Base-by-base conservation (phyloP, 2,113 vertebrate species). In the Mola mola region DNA sequence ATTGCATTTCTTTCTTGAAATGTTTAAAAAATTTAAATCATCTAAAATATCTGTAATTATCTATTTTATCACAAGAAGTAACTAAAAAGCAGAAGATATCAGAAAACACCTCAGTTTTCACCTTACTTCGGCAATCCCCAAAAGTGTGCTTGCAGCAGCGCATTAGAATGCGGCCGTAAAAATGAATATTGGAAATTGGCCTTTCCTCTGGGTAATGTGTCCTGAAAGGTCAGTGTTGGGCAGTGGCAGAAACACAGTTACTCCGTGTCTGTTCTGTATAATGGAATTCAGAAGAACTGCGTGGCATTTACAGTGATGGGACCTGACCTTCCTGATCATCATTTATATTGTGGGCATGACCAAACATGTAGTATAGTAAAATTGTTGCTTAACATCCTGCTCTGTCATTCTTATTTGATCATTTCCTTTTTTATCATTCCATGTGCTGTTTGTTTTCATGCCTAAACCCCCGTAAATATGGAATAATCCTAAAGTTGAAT, bases 171-270 rank as follows among this genome's bases (percentile, higher is more conserved):
- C 83, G 49, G 62, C 65, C 20, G 20, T 74, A 68, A 84, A 80
- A 66, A 84, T 89, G 85, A 84, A 87, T 90, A 85, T 78, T 81
- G 78, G 65, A 82, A 84, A 88, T 80, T 83, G 87, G 83, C 84
- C 83, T 90, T 91, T 92, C 85, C 75, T 87, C 63, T 79, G 80
- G 78, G 79, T 82, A 77, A 88, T 78, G 57, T 56, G 46, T 82
- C 73, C 75, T 62, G 72, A 92, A 91, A 92, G 90, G 91, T 92
- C 91, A 91, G 72, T 4, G 33, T 52, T 31, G 83, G 84, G 58
- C 28, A 36, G 61, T 60, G 29, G 63, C 59, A 40, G 37, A 16
- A 52, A 56, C 72, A 60, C 72, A 47, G 67, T 65, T 55, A 59
- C 65, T 64, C 58, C 28, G 46, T 60, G 53, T 74, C 60, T 50